Conservation (phyloP, 2,797 vertebrate species). For the Lates japonicus region DNA sequence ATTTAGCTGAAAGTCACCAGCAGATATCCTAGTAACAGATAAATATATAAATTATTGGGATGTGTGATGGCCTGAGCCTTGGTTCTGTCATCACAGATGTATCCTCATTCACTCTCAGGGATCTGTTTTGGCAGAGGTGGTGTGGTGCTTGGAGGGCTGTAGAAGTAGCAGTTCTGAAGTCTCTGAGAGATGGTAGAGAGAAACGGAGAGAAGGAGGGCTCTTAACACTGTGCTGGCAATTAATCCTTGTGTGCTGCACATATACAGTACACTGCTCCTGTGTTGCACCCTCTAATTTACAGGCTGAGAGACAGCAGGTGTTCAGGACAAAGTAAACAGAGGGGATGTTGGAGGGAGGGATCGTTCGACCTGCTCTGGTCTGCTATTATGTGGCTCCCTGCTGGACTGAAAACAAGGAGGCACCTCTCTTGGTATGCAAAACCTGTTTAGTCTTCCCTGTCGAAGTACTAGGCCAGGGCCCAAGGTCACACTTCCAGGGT, state of each 20-base stretch:
- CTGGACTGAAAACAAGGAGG: conserved; percentile 68
- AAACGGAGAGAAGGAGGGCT: conserved; percentile 54
- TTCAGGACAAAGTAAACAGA: conserved; percentile 77
- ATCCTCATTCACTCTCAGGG: conserved; percentile 33
- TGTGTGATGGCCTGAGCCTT: conserved; percentile 48
- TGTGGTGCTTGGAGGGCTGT: conserved; percentile 39
- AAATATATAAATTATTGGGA: conserved; percentile 57
- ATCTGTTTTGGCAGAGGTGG: conserved; percentile 51
- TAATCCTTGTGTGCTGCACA: conserved; percentile 67
- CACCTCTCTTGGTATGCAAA: conserved; percentile 76
- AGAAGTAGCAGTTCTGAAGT: conserved; percentile 46
- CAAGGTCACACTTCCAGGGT: conserved; percentile 73
- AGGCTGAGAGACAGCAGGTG: conserved; percentile 77
- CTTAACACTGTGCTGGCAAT: conserved; percentile 70
- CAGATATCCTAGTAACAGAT: conserved; percentile 66
- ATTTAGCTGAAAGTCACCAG: conserved; percentile 47
- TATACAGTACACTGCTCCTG: conserved; percentile 61
- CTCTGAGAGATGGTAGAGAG: conserved; percentile 44
- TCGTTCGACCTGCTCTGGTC: conserved; percentile 48
- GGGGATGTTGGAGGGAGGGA: conserved; percentile 63
- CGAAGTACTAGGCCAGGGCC: conserved; percentile 57
- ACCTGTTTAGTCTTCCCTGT: conserved; percentile 64
- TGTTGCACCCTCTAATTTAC: conserved; percentile 78
- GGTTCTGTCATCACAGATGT: conserved; percentile 59
- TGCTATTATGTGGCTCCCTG: conserved; percentile 69